Evolutionary conservation across 2,797 vertebrate genomes (phyloP), one percentile per base, ranked within the genome.

Genomic region (Pogoniulus pusillus): DNA sequence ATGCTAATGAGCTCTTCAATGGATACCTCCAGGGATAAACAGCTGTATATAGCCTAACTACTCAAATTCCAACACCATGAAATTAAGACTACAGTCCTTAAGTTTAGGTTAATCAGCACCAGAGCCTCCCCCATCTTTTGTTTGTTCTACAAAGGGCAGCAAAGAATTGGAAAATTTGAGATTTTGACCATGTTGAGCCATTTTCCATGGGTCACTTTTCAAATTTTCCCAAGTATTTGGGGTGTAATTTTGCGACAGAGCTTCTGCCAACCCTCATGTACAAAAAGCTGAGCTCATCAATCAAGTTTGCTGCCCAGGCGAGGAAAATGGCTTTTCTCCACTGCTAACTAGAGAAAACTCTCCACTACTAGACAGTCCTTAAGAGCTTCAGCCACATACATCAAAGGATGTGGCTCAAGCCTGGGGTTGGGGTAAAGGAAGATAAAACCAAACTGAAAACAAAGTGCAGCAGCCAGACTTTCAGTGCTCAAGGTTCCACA

Each of bases 21-120:
- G 27, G 79, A 63, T 87, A 91, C 85, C 93, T 93, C 87, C 89
- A 81, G 91, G 95, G 87, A 75, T 91, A 93, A 95, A 94, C 85
- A 95, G 65, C 68, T 87, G 65, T 80, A 72, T 80, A 72, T 5
- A 89, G 62, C 58, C 64, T 32, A 85, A 88, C 74, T 74, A 41
- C 71, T 84, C 75, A 17, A 68, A 88, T 82, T 77, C 71, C 87
- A 93, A n/a, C 64, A 83, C 23, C 80, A 95, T 54, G 41, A 71
- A 90, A 79, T 77, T 88, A 81, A 84, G 65, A 32, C 17, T 53
- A 23, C 87, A 66, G 87, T 77, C 83, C 78, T 85, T 49, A 73
- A 90, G 74, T 82, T 93, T 43, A 86, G 78, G 65, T 94, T 93
- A 95, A 95, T 92, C 53, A 92, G 75, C 69, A 71, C 69, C 95